These are phyloP conservation scores for Tachystola acroxantha DNA, from an alignment of 2,888 invertebrate genomes.

Conservation along the genomic window DNA sequence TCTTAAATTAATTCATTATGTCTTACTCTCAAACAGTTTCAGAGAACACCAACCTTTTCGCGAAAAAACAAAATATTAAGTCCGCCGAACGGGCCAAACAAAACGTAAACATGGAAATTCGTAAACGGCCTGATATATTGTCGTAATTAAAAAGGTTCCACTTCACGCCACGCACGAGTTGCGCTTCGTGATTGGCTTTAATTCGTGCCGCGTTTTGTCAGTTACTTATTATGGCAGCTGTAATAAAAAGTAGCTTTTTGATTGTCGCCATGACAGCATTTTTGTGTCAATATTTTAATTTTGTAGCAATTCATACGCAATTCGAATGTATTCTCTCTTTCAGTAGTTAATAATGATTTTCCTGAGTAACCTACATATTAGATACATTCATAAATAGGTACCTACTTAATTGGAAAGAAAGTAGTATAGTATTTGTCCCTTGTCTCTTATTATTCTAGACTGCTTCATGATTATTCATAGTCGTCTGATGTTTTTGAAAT, in stretches of 20 bases:
- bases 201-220: conserved; percentile 27
- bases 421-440: no score
- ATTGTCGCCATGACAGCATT: neutral
- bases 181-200: conserved; percentile 42
- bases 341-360: no score
- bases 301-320: neutral
- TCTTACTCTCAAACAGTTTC: no score
- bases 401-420: no score
- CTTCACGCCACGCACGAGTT: conserved; percentile 23
- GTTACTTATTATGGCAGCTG: neutral
- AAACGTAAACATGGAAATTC: conserved; percentile 32
- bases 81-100: conserved; percentile 11
- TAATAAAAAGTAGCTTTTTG: neutral
- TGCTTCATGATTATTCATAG: no score
- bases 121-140: conserved; percentile 57
- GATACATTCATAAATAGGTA: no score
- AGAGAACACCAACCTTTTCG: neutral
- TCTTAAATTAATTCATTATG: no score
- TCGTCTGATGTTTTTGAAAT: no score
- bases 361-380: no score
- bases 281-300: neutral
- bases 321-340: no score
- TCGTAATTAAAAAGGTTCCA: conserved; percentile 59
- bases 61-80: neutral
- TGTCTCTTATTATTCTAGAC: no score